Evolutionary conservation across 30 jellyfish, hydroid and myxozoan genomes (phyloP), one percentile per base, ranked within the genome.

Genomic region (Rhopilema esculentum): DNA sequence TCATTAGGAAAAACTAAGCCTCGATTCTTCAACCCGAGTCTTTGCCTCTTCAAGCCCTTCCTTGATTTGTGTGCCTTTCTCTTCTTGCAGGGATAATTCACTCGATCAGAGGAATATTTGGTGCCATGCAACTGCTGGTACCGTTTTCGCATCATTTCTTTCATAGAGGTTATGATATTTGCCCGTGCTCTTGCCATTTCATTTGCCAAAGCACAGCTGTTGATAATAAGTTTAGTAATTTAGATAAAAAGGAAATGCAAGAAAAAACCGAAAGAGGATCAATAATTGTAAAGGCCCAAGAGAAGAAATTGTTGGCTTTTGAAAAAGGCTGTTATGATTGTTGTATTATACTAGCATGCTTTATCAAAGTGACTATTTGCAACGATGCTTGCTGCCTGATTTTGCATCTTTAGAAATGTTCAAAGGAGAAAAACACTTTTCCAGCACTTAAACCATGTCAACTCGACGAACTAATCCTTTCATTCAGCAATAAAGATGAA

Each of bases 61-160:
- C 74, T 75, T 66, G 29, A 15, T 66, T 72, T 72, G 28, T 29
- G 22, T 24, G 26, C 53, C 85, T 75, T 75, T 67, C 40, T 75
- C 28, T 71, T 71, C 63, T 71, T 71, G 17, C 65, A 27, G 16
- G n/a, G 8, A 24, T 28, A 49, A 28, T 49, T 28, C 32, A 0
- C 26, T 17, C 85, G 68, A 16, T 40, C 57, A n/a, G 0, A 7
- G n/a, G 48, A 0, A n/a, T 49, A 75, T 9, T 52, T 75, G 1
- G 72, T 21, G 22, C 40, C 85, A 49, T 48, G 85, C 21, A 75
- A 16, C 0, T 16, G 20, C 0, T 49, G 20, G 40, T 75, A 75
- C 40, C 85, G 31, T n/a, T 75, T 75, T 48, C 85, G 49, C 21
- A 75, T 15, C 85, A 75, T 75, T 40, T 75, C 85, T 21, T 75